Base-by-base conservation (phyloP, 1,140 invertebrate species). In the Apolygus lucorum region DNA sequence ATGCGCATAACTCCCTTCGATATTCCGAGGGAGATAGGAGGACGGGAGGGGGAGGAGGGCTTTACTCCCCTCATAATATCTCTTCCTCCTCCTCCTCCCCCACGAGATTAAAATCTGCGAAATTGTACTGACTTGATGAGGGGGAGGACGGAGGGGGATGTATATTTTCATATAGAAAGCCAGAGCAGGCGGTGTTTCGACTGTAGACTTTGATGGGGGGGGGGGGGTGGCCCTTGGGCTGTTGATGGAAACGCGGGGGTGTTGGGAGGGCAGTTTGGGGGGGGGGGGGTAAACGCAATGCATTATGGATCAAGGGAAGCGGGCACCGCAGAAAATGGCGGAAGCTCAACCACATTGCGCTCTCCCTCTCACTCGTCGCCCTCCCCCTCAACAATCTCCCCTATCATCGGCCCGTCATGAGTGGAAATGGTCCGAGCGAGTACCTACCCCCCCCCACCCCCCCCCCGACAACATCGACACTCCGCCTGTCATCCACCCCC, bases 281-380 rank as follows among this genome's bases (percentile, higher is more conserved):
- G 34, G 67, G n/a, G 52, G 52, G 67, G 49, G 34, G 42, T 27
- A 68, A 67, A 29, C 34, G 67, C 52, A 42, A 68, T 68, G 67
- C 67, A 68, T 68, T 68, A 68, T 68, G 67, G 67, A 68, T 68
- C 25, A 42, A 63, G 62, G 49, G 67, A 68, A 42, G 42, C 67
- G 42, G 34, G 21, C 62, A 63, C 62, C 62, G 62, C 62, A 63
- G 62, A 63, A 63, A 63, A 63, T 63, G 62, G 8, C 34, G 8
- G 34, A 49, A 49, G 8, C 17, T 8, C 34, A 8, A 17, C 34
- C 34, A 17, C 34, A 17, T 49, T 17, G 34, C 34, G 34, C 17
- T 49, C 8, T 49, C 34, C 34, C 34, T 49, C 17, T 17, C 34
- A 8, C 34, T 49, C 34, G 34, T 17, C 34, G 17, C 34, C 17